Evolutionary conservation across 2,888 invertebrate genomes (phyloP).

Genomic region (Drosophila sordidula): DNA sequence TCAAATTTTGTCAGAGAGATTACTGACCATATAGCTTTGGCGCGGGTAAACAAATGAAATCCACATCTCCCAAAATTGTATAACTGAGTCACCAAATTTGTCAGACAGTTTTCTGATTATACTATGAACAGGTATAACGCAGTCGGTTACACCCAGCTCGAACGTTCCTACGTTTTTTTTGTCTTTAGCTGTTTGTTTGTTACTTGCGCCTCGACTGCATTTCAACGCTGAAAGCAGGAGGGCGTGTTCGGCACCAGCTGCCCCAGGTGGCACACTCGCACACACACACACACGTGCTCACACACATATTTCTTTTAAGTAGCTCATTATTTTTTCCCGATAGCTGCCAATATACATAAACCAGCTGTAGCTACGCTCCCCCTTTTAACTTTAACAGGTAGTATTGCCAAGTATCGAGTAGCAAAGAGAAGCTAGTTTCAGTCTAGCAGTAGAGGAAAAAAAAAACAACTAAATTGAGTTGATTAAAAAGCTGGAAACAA

Average conservation of each 20-base stretch:
- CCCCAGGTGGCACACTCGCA: neutral
- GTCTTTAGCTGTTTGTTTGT: slow-evolving; percentile 11
- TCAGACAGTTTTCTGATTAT: no score
- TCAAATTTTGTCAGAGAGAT: no score
- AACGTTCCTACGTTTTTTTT: neutral
- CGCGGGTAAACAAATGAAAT: no score
- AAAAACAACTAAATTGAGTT: neutral
- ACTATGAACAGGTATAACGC: no score
- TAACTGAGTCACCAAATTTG: no score
- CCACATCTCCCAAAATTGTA: no score
- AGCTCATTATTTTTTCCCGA: slow-evolving; percentile 66
- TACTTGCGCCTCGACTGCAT: slow-evolving; percentile 19
- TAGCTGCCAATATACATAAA: slow-evolving; percentile 47
- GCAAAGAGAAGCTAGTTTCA: slow-evolving; percentile 3
- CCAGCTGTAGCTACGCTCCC: neutral
- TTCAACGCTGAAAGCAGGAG: slow-evolving; percentile 19
- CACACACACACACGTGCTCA: neutral
- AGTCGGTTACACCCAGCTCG: no score
- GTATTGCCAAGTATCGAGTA: neutral
- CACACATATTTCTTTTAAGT: slow-evolving; percentile 61
- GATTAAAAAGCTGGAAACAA: neutral
- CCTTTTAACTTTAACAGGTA: neutral
- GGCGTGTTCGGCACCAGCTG: slow-evolving; percentile 10
- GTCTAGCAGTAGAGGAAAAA: neutral
- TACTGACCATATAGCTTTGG: no score